phyloP scores from a whole-genome alignment of 1,140 invertebrate genomes.

The Panulirus ornatus region DNA sequence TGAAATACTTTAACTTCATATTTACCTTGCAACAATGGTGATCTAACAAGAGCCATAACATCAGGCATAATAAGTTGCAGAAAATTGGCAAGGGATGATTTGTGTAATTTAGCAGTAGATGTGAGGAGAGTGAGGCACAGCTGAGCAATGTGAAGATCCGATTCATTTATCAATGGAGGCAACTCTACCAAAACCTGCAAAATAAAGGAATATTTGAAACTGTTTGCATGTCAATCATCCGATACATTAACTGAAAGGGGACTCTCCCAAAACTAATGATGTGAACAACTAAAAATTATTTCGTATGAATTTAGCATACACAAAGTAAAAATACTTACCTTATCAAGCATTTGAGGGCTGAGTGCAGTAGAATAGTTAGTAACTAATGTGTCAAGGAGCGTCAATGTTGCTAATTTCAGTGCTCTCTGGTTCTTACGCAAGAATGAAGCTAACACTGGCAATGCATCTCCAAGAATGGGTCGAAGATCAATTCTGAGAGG shows the following conservation, averaged over 20 bases:
- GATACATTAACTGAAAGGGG: no score
- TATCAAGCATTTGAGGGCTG: slow-evolving; percentile 71
- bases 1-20: no score
- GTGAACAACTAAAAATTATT: no score
- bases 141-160: slow-evolving; percentile 97
- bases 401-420: slow-evolving; percentile 93
- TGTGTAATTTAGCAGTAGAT: slow-evolving; percentile 85
- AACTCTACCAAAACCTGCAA: slow-evolving; percentile 87
- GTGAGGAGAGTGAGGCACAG: slow-evolving; percentile 88
- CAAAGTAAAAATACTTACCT: slow-evolving; percentile 54
- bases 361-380: slow-evolving; percentile 84
- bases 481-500: slow-evolving; percentile 91
- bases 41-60: slow-evolving; percentile 91
- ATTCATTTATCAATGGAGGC: slow-evolving; percentile 93
- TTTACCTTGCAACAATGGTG: slow-evolving; percentile 92
- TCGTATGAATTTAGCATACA: no score
- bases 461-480: slow-evolving; percentile 91
- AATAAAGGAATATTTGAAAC: slow-evolving; percentile 77
- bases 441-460: slow-evolving; percentile 95
- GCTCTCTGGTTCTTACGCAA: slow-evolving; percentile 96
- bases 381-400: slow-evolving; percentile 93
- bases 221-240: no score
- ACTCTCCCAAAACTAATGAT: no score
- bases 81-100: slow-evolving; percentile 78
- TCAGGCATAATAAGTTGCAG: slow-evolving; percentile 86